Percentiles rank a stretch among this genome's conserved stretches.
phyloP scores from a whole-genome alignment of 2,113 vertebrate genomes.

The Panthera leo region DNA sequence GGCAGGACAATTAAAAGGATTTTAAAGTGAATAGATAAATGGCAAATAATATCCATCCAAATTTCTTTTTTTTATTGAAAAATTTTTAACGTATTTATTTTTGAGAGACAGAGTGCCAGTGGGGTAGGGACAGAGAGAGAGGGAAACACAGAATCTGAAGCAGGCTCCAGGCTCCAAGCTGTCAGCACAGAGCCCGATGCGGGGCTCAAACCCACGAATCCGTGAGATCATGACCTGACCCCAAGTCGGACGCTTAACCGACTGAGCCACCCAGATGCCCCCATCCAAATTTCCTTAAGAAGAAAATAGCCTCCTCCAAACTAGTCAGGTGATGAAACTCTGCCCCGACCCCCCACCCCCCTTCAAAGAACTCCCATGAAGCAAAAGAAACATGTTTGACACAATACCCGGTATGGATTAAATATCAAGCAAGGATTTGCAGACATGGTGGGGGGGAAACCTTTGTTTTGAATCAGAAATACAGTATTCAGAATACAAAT shows the following conservation, averaged over 20 bases:
- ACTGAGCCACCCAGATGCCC: no score
- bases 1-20: not conserved
- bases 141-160: no score
- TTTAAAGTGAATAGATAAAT: not conserved
- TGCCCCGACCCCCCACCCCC: no score
- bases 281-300: not conserved
- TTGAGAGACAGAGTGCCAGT: no score
- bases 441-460: not conserved
- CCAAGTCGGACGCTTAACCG: no score
- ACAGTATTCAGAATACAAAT: not conserved
- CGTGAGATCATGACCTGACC: no score
- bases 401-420: not conserved
- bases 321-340: not conserved
- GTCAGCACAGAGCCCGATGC: no score
- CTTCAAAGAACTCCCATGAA: not conserved
- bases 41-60: not conserved
- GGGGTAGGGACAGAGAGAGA: no score
- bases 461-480: conserved; percentile 31
- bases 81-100: no score
- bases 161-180: no score
- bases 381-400: not conserved
- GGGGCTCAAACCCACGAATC: no score
- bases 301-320: not conserved
- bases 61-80: not conserved
- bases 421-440: not conserved